These are phyloP conservation scores for Trichopria drosophilae DNA, from an alignment of 2,888 invertebrate genomes.

Conservation along the genomic window DNA sequence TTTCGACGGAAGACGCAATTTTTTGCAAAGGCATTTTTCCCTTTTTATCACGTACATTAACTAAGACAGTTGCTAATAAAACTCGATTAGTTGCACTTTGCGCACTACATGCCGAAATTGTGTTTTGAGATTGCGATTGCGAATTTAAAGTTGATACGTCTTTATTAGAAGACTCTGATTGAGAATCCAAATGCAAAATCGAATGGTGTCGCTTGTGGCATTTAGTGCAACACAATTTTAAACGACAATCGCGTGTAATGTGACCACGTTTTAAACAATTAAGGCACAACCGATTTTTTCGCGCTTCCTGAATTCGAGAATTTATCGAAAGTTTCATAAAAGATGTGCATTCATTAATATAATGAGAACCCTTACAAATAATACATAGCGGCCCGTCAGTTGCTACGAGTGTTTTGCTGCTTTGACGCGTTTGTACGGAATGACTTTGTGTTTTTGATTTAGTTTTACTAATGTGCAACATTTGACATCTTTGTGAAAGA, in stretches of 20 bases:
- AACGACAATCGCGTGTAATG: conserved; percentile 1
- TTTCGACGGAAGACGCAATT: not conserved
- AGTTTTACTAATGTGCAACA: too few species aligned
- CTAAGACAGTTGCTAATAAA: not conserved
- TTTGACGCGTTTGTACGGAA: not conserved
- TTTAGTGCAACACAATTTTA: not conserved
- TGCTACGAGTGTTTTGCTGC: not conserved
- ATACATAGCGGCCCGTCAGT: not conserved
- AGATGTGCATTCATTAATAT: not conserved
- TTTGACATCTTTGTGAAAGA: too few species aligned
- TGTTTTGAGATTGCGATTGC: too few species aligned
- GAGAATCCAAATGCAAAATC: not conserved
- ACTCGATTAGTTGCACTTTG: not conserved
- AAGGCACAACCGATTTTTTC: not conserved
- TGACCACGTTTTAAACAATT: conserved; percentile 3
- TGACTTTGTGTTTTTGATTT: too few species aligned
- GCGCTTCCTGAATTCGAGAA: conserved; percentile 1
- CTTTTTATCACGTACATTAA: not conserved
- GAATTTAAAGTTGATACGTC: too few species aligned
- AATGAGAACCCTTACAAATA: conserved; percentile 4
- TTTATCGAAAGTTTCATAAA: conserved; percentile 3
- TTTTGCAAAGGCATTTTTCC: too few species aligned
- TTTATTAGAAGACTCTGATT: not conserved
- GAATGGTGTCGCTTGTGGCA: not conserved
- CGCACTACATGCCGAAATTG: not conserved